Conservation (phyloP, 2,797 vertebrate genomes). For the Ficedula albicollis region DNA sequence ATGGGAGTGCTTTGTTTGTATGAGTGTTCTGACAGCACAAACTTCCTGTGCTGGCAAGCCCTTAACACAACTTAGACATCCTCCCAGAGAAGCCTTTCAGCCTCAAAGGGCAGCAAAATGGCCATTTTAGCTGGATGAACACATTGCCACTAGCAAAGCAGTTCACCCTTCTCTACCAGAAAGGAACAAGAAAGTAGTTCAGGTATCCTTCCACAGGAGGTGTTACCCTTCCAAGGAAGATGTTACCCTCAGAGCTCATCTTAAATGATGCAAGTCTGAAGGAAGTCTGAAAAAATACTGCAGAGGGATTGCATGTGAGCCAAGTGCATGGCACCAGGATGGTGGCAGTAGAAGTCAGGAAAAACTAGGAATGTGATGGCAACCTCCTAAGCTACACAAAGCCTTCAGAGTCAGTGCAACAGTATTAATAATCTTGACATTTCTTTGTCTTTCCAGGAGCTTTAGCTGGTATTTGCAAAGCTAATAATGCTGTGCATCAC, state of each 20-base stretch:
- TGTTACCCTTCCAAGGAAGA: neutral
- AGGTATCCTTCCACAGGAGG: neutral
- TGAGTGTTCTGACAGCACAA: neutral
- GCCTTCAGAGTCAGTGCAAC: neutral
- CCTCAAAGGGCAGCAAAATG: neutral
- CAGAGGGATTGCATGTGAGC: neutral
- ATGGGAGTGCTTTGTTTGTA: rapidly evolving
- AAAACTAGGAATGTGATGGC: neutral
- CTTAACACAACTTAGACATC: neutral
- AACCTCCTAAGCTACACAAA: neutral
- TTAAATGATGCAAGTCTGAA: neutral
- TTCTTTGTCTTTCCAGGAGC: neutral
- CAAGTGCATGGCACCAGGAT: neutral
- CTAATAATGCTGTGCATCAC: neutral
- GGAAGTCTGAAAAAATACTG: neutral
- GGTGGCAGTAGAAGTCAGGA: neutral
- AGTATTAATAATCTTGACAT: neutral
- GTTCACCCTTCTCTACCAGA: neutral
- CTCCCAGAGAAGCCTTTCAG: neutral
- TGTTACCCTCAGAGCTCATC: neutral
- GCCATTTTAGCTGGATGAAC: neutral
- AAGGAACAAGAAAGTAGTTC: neutral
- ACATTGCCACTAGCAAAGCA: neutral
- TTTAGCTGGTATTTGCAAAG: neutral
- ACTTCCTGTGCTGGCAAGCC: neutral